phyloP scores from a whole-genome alignment of 2,888 invertebrate genomes.

The Sycophila texana region DNA sequence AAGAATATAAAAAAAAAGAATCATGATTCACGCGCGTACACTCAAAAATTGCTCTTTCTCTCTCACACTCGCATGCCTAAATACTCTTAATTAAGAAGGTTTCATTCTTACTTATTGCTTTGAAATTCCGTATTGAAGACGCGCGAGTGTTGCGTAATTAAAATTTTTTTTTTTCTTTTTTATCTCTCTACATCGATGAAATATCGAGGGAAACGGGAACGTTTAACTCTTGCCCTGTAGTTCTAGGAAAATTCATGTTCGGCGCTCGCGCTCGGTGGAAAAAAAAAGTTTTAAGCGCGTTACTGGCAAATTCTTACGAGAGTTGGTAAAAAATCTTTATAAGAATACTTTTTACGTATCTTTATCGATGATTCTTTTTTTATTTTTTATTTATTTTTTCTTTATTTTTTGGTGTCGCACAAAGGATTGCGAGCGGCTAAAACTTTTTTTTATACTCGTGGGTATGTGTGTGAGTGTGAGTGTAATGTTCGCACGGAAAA shows the following conservation, averaged over 20 bases:
- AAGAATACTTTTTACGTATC: constrained; percentile 46
- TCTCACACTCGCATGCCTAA: constrained; percentile 34
- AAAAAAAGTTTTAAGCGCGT: constrained; percentile 39
- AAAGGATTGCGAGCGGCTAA: constrained; percentile 27
- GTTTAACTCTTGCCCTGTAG: constrained; percentile 3
- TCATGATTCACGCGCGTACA: constrained; percentile 25
- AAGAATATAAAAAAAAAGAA: constrained; percentile 54
- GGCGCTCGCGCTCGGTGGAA: constrained; percentile 23
- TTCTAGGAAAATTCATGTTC: constrained; percentile 30
- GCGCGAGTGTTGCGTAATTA: constrained; percentile 55
- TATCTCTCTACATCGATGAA: constrained; percentile 43
- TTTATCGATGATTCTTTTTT: constrained; percentile 9
- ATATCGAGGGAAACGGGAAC: constrained; percentile 49
- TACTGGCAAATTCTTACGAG: constrained; percentile 40
- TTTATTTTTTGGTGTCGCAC: not conserved
- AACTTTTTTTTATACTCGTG: constrained; percentile 43
- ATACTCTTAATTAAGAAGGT: constrained; percentile 66
- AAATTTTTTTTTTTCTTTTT: constrained; percentile 28
- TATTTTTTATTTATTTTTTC: not conserved
- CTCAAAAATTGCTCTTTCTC: constrained; percentile 7
- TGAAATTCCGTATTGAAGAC: constrained; percentile 73
- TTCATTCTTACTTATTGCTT: constrained; percentile 73
- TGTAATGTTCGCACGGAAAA: not conserved
- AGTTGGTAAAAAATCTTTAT: constrained; percentile 51
- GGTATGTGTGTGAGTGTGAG: not conserved